phyloP scores from a whole-genome alignment of 1,140 invertebrate species.

The Lucilia cuprina region DNA sequence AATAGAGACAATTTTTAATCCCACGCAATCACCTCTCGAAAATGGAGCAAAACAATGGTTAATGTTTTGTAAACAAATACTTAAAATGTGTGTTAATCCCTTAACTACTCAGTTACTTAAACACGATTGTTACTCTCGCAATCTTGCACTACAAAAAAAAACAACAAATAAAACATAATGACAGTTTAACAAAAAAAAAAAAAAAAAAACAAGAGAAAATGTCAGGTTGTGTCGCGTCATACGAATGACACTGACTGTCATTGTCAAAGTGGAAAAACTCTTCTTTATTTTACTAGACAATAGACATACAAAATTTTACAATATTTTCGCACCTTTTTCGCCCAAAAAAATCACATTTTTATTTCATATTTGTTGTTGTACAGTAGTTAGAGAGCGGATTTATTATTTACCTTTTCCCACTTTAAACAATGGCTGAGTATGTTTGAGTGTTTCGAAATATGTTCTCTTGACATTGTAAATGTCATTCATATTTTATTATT shows the following conservation, averaged over 20 bases:
- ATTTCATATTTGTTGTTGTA: neutral
- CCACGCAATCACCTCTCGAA: conserved; percentile 10
- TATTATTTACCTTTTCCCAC: conserved; percentile 15
- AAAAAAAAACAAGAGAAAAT: neutral
- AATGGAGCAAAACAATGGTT: conserved; percentile 29
- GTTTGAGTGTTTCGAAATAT: neutral
- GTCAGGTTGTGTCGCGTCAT: conserved; percentile 34
- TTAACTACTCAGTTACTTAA: conserved; percentile 11
- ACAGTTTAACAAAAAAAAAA: neutral
- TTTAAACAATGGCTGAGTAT: neutral
- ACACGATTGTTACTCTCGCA: neutral
- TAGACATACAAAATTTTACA: neutral
- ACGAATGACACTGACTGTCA: neutral
- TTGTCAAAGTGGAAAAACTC: neutral
- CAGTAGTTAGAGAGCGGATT: neutral
- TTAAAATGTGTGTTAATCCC: conserved; percentile 15
- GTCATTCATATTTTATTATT: neutral
- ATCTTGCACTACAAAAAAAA: neutral
- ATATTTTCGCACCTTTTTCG: conserved; percentile 15
- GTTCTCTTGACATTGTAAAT: neutral
- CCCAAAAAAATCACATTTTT: neutral
- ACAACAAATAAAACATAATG: conserved; percentile 17
- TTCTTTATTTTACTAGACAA: conserved; percentile 4
- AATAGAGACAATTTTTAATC: neutral
- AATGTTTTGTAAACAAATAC: conserved; percentile 26